phyloP scores from a whole-genome alignment of 2,797 vertebrate genomes.

The Ptychadena robeensis region DNA sequence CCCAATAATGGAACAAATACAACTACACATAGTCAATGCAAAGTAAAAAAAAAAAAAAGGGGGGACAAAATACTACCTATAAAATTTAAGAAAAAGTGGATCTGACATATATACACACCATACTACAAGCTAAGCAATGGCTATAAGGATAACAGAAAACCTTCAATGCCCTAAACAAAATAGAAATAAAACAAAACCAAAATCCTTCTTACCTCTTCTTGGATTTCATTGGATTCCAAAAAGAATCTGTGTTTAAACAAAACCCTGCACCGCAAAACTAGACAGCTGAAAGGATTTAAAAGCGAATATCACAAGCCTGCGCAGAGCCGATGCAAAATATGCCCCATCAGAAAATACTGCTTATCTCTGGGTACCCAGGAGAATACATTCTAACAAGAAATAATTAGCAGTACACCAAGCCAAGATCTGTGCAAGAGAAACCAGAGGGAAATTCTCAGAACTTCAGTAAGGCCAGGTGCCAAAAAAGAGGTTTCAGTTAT shows the following conservation, averaged over 20 bases:
- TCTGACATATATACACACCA: no score
- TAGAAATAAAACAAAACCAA: background rate
- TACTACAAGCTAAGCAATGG: no score
- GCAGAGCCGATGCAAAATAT: conserved; percentile 56
- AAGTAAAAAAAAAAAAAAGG: no score
- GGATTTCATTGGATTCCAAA: conserved; percentile 67
- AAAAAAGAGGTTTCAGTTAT: conserved; percentile 7
- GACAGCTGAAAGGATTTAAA: conserved; percentile 50
- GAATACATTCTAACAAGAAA: conserved; percentile 64
- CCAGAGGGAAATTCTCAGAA: background rate
- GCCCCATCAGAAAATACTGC: conserved; percentile 58
- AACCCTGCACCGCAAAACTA: conserved; percentile 59
- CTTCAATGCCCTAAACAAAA: no score
- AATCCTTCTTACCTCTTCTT: conserved; percentile 65
- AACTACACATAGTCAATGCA: no score
- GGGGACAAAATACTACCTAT: no score
- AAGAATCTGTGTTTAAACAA: conserved; percentile 56
- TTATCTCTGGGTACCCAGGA: conserved; percentile 62
- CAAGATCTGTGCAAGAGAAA: background rate
- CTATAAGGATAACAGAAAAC: no score
- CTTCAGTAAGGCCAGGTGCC: conserved; percentile 7
- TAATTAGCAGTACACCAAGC: conserved; percentile 24
- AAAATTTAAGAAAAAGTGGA: no score
- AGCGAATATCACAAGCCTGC: conserved; percentile 51
- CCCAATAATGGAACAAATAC: no score